Conservation (phyloP, 2,888 invertebrate genomes). For the Cheiracanthium punctorium region DNA sequence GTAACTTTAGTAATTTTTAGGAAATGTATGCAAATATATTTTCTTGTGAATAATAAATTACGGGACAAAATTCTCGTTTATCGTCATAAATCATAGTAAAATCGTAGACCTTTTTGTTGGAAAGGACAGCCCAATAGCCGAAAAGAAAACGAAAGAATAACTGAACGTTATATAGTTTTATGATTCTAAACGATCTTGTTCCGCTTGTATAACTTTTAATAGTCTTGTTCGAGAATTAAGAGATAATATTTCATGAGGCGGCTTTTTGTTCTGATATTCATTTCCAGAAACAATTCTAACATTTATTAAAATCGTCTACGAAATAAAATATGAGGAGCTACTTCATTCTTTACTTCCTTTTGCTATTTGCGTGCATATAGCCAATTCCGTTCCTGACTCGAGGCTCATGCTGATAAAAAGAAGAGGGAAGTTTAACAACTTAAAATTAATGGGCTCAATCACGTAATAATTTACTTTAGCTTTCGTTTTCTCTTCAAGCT, state of each 20-base stretch:
- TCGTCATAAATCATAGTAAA: not conserved
- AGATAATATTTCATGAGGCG: slow-evolving; percentile 23
- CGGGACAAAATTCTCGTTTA: not conserved
- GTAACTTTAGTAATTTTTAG: not conserved
- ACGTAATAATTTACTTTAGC: slow-evolving; percentile 61
- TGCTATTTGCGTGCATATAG: slow-evolving; percentile 43
- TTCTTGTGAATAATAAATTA: not conserved
- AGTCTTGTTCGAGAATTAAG: not conserved
- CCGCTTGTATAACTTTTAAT: not conserved
- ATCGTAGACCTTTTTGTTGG: not conserved
- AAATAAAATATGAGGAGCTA: slow-evolving; percentile 14
- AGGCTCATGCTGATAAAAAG: slow-evolving; percentile 39
- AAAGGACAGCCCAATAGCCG: not conserved
- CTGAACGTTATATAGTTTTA: not conserved
- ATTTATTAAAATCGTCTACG: slow-evolving; percentile 50
- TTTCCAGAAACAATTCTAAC: slow-evolving; percentile 26
- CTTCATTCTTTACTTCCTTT: not conserved
- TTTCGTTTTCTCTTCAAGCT: slow-evolving; percentile 27
- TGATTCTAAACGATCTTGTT: not conserved
- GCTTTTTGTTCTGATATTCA: slow-evolving; percentile 29
- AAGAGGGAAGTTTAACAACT: slow-evolving; percentile 43
- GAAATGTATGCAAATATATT: not conserved
- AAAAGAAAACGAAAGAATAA: not conserved
- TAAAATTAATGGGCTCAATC: slow-evolving; percentile 57
- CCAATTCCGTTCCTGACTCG: slow-evolving; percentile 24